These are phyloP conservation scores for Columbina picui DNA, from an alignment of 2,113 vertebrate genomes.

Conservation along the genomic window DNA sequence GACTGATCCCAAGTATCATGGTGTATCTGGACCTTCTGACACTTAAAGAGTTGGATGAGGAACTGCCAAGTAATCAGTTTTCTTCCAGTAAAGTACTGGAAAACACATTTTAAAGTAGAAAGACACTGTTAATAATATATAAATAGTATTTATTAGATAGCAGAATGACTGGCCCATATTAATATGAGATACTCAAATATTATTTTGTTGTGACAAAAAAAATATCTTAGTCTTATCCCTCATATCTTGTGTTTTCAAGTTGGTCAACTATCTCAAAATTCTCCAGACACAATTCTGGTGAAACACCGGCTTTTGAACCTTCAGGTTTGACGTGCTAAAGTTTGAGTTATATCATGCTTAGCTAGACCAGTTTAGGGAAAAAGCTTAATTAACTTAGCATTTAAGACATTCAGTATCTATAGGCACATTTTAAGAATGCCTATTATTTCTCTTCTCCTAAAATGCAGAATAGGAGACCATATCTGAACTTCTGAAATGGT, in stretches of 20 bases:
- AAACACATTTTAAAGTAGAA: background rate
- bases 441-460: background rate
- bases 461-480: background rate
- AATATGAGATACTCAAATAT: background rate
- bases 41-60: background rate
- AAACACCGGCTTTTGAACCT: background rate
- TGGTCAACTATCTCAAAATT: background rate
- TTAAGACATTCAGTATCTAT: background rate
- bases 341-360: background rate
- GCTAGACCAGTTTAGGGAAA: background rate
- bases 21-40: background rate
- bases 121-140: background rate
- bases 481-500: background rate
- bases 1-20: too few relatives aligned
- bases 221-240: background rate
- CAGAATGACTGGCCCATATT: background rate
- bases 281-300: background rate
- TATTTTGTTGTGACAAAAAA: background rate
- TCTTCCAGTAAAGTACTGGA: background rate
- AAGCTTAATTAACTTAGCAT: background rate
- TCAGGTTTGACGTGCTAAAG: background rate
- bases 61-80: background rate
- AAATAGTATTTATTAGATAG: background rate
- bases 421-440: background rate
- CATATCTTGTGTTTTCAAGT: background rate